Percentiles rank a stretch among this genome's conserved stretches.
Evolutionary conservation across 2,797 vertebrate genomes (phyloP).

Genomic region (Lophotriccus pileatus): DNA sequence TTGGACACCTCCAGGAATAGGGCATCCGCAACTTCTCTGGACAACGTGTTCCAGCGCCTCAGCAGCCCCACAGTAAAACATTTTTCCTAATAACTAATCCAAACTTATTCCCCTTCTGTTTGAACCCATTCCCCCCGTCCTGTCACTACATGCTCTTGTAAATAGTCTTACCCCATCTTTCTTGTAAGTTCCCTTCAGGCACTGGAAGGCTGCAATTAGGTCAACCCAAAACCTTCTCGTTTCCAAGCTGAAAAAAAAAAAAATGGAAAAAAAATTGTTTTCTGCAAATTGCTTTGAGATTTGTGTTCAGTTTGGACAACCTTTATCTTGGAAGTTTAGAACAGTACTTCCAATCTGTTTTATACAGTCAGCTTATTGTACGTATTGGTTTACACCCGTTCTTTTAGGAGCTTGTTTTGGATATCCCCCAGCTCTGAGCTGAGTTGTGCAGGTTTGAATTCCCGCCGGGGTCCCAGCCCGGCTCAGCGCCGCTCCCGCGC

Average conservation of each 20-base stretch:
- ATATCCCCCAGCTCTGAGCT: not conserved
- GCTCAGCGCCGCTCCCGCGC: not conserved
- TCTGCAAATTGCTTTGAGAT: not conserved
- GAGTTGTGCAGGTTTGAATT: not conserved
- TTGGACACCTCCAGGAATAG: not conserved
- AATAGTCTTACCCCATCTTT: not conserved
- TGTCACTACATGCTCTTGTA: not conserved
- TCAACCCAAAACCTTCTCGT: not conserved
- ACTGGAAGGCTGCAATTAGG: not conserved
- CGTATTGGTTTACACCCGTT: not conserved
- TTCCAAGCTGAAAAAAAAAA: not conserved
- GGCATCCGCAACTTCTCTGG: not conserved
- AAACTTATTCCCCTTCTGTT: not conserved
- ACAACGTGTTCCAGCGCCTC: not conserved
- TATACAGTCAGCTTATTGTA: not conserved
- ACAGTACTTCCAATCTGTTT: not conserved
- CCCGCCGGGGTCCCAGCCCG: not conserved
- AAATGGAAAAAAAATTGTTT: accelerated
- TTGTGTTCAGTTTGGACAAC: accelerated
- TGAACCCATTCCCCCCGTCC: not conserved
- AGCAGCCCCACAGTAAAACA: not conserved
- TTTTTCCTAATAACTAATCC: not conserved
- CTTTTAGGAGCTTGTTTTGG: not conserved
- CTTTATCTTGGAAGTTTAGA: not conserved
- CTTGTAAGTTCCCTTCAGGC: not conserved